Percentiles rank a stretch among this genome's conserved stretches.
Conservation (phyloP, 2,113 vertebrate genomes). For the Etheostoma cragini region DNA sequence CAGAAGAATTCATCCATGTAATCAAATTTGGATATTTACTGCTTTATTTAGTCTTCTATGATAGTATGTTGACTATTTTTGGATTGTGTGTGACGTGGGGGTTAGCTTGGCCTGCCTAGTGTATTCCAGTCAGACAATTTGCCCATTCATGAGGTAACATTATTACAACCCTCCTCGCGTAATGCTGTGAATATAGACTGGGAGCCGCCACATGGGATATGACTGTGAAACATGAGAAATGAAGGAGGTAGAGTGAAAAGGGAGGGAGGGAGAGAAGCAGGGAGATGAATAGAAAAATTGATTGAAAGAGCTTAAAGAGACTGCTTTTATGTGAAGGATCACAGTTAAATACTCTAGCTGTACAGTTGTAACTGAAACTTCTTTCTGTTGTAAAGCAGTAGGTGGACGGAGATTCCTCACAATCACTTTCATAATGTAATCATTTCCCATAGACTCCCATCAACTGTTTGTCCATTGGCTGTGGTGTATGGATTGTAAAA, state of each 20-base stretch:
- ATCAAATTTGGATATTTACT: background rate
- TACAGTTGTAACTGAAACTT: slow-evolving; percentile 35
- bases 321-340: slow-evolving; percentile 33
- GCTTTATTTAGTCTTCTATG: background rate
- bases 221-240: slow-evolving; percentile 66
- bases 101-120: slow-evolving; percentile 27
- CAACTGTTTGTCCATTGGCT: slow-evolving; percentile 18
- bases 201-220: slow-evolving; percentile 61
- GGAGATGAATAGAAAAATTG: slow-evolving; percentile 70
- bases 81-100: background rate
- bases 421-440: slow-evolving; percentile 9
- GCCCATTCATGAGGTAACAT: slow-evolving; percentile 73
- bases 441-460: slow-evolving; percentile 17
- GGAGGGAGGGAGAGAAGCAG: background rate
- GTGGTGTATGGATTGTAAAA: slow-evolving; percentile 67
- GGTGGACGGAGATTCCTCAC: slow-evolving; percentile 21
- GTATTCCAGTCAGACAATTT: slow-evolving; percentile 63
- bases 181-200: slow-evolving; percentile 58
- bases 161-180: slow-evolving; percentile 54
- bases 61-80: background rate
- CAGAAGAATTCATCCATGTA: rapidly evolving
- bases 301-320: slow-evolving; percentile 53
- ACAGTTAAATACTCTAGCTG: slow-evolving; percentile 16
- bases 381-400: slow-evolving; percentile 10
- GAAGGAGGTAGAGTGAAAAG: slow-evolving; percentile 10